Evolutionary conservation across 2,797 vertebrate genomes (phyloP), one percentile per base, ranked within the genome.

Genomic region (Mareca penelope): DNA sequence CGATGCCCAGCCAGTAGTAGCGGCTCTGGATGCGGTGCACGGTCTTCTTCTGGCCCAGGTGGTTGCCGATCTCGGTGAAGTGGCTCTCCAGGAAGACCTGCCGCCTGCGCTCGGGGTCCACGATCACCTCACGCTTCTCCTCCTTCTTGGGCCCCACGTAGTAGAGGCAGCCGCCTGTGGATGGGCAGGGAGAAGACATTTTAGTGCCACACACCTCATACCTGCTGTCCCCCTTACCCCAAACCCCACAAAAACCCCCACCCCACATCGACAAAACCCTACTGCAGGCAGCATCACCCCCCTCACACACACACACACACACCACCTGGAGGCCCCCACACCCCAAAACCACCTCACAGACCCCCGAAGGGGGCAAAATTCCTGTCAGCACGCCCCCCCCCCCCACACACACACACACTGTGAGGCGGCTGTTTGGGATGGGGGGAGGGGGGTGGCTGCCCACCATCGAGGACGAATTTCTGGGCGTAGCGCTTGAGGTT

Each of bases 1-100:
- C 98, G 75, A 99, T 98, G 18, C 99, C 99, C 93, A 99, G 98
- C 99, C 99, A 99, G 97, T 99, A 99, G 97, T 98, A 99, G 59
- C 98, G 98, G 97, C 98, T 98, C 97, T 99, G 99, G 90, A 99
- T 99, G 65, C 98, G 96, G 97, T 99, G 98, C 57, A 99, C 98
- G 0, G 99, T 99, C 95, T 99, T 99, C 59, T 99, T 99, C 87
- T 99, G 99, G 29, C 99, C 99, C 80, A 99, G 96, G 71, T 99
- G 99, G 96, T 98, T 98, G 7, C 99, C 98, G 0, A 98, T 97
- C 56, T 99, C 98, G 1, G 98, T 98, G 90, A 99, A 98, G 85
- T 99, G 99, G 89, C 98, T 98, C 69, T 99, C 98, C 5, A 99
- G 97, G 48, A 99, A 99, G 44, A 99, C 98, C 85, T 99, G 97